phyloP scores from a whole-genome alignment of 2,113 vertebrate species.

The Nannospalax galili region DNA sequence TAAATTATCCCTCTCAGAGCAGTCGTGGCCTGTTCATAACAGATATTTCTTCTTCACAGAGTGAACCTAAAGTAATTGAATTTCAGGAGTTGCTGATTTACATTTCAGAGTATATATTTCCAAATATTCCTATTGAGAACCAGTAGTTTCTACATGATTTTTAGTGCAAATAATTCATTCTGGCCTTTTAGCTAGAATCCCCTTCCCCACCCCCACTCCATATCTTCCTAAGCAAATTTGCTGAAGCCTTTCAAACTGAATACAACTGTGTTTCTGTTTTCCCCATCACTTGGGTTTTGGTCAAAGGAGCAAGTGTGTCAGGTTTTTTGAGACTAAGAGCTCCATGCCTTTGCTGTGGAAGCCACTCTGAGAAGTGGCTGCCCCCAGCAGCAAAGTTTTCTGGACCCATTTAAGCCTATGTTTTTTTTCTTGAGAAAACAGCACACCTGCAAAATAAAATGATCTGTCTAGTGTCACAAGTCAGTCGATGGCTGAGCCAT shows the following conservation, averaged over 20 bases:
- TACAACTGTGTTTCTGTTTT: neutral
- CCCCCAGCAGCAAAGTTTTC: neutral
- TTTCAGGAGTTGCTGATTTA: neutral
- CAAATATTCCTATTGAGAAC: neutral
- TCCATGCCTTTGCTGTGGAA: neutral
- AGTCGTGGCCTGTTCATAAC: neutral
- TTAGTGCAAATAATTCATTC: neutral
- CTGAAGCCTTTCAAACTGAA: neutral
- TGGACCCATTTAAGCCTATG: neutral
- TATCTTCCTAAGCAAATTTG: neutral
- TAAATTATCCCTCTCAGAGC: neutral
- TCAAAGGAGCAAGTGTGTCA: neutral
- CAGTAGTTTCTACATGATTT: neutral
- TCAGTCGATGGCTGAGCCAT: neutral
- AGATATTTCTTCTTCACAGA: slow-evolving; percentile 4
- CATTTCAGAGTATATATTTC: neutral
- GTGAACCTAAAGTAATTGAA: neutral
- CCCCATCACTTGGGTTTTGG: neutral
- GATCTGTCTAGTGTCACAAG: neutral
- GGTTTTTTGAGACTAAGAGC: neutral
- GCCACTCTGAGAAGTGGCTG: neutral
- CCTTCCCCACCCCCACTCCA: neutral
- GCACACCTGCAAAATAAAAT: neutral
- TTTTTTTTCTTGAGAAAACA: slow-evolving; percentile 27
- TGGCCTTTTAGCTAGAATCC: neutral